Evolutionary conservation across 2,888 invertebrate genomes (phyloP).

Genomic region (Cistogaster globosa): DNA sequence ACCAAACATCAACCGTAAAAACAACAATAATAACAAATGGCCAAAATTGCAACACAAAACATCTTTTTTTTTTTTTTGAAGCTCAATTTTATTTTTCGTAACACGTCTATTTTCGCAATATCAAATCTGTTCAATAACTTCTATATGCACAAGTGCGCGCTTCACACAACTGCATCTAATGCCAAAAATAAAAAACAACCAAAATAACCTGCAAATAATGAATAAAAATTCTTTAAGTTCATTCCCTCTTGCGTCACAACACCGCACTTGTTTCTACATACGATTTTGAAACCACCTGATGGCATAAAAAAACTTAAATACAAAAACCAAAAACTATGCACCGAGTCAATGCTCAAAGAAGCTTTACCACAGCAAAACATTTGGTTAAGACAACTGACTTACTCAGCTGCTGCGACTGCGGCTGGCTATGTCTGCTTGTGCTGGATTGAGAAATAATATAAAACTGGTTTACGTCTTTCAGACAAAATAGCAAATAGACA

Average conservation of each 20-base stretch:
- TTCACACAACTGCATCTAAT: conserved; percentile 66
- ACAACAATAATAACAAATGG: conserved; percentile 55
- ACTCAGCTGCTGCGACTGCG: conserved; percentile 35
- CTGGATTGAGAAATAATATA: conserved; percentile 64
- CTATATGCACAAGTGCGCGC: conserved; percentile 68
- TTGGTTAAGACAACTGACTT: conserved; percentile 40
- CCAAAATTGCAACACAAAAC: conserved; percentile 64
- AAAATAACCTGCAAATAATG: conserved; percentile 34
- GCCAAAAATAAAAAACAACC: conserved; percentile 53
- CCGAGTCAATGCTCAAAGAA: conserved; percentile 61
- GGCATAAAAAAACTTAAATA: conserved; percentile 42
- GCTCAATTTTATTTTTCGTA: conserved; percentile 61
- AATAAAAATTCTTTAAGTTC: conserved; percentile 54
- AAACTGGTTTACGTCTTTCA: conserved; percentile 66
- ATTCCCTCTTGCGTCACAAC: conserved; percentile 37
- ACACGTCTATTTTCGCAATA: conserved; percentile 71
- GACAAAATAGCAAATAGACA: conserved; percentile 12
- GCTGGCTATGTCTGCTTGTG: conserved; percentile 9
- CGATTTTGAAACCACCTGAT: conserved; percentile 66
- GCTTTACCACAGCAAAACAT: conserved; percentile 37
- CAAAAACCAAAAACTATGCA: neutral
- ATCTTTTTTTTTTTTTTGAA: conserved; percentile 53
- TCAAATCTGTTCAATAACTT: conserved; percentile 69
- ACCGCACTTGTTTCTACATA: conserved; percentile 10
- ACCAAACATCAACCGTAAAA: conserved; percentile 60